These are phyloP conservation scores for Aegotheles bennettii DNA, from an alignment of 2,113 vertebrate genomes.

Conservation along the genomic window DNA sequence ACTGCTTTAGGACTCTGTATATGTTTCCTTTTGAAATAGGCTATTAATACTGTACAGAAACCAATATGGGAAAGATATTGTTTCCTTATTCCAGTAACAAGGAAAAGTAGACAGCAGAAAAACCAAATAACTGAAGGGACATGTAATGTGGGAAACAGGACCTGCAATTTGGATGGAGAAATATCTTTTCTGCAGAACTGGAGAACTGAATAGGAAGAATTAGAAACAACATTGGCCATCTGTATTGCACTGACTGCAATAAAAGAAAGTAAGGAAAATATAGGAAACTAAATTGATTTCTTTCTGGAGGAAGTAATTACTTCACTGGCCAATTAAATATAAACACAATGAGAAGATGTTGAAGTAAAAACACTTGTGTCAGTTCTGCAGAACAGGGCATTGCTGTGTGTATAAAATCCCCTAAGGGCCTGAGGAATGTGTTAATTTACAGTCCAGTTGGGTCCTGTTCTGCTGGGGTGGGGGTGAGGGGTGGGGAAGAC, in stretches of 20 bases:
- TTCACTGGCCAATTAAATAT: constrained; percentile 46
- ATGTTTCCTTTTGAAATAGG: not conserved
- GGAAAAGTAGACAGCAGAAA: not conserved
- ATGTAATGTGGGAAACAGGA: not conserved
- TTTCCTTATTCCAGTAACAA: not conserved
- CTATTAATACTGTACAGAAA: not conserved
- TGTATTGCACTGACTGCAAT: not conserved
- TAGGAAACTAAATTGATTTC: constrained; percentile 34
- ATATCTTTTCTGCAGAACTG: not conserved
- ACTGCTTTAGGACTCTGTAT: not conserved
- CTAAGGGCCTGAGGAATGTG: accelerated
- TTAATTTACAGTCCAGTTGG: not conserved
- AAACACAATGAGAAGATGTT: constrained; percentile 29
- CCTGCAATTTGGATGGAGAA: not conserved
- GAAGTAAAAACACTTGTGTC: not conserved
- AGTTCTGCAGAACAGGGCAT: not conserved
- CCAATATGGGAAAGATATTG: not conserved
- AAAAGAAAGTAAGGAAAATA: constrained; percentile 8
- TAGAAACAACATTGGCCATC: not conserved
- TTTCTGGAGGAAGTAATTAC: constrained; percentile 48
- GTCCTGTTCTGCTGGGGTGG: not conserved
- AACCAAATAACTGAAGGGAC: not conserved
- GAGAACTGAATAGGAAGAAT: not conserved
- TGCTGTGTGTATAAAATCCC: not conserved
- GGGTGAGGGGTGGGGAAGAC: accelerated